Evolutionary conservation across 2,888 invertebrate genomes (phyloP), one percentile per base, ranked within the genome.

Genomic region (Apamea monoglypha): DNA sequence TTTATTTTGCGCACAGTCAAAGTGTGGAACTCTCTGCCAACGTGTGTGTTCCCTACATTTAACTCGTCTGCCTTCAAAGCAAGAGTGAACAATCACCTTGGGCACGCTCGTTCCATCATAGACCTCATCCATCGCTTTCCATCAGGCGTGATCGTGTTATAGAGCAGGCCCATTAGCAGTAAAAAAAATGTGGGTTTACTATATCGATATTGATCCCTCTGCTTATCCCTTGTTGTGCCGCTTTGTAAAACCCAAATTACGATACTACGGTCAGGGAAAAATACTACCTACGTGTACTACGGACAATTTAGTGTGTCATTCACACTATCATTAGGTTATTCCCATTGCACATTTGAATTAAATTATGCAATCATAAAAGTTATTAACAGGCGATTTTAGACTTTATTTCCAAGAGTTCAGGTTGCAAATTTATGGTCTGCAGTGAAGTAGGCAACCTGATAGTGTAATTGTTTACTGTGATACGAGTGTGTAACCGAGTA

Each of bases 311-410:
- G 59, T 69, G 59, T 69, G 63, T 84, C 59, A 87, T 61, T 44
- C 66, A 10, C 32, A 56, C n/a, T 47, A 29, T 64, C 64, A 72
- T 61, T 69, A 80, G 87, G 87, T 85, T 80, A 84, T 84, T 87
- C 87, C 81, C 88, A 68, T 61, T 80, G 74, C 64, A 64, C 59
- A 74, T 66, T 80, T 75, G 29, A 76, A 87, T 85, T 72, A 61
- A 83, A 85, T 84, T 84, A 87, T 80, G 85, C 76, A 87, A 87
- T 84, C 68, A 29, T 44, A 72, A 29, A 44, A 66, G 56, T 36
- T 56, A 47, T 2, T 36, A 10, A 67, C 64, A 32, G 0, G 10
- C 21, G 1, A 84, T 29, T 80, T n/a, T 72, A 87, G 29, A 69
- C 81, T 80, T 76, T 85, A 87, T 74, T 16, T 1, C 32, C 0